A percentile compares a stretch with the other conserved stretches of the same genome.
These are phyloP conservation scores for Meloidogyne exigua DNA, from an alignment of 1,140 invertebrate genomes.

Conservation along the genomic window DNA sequence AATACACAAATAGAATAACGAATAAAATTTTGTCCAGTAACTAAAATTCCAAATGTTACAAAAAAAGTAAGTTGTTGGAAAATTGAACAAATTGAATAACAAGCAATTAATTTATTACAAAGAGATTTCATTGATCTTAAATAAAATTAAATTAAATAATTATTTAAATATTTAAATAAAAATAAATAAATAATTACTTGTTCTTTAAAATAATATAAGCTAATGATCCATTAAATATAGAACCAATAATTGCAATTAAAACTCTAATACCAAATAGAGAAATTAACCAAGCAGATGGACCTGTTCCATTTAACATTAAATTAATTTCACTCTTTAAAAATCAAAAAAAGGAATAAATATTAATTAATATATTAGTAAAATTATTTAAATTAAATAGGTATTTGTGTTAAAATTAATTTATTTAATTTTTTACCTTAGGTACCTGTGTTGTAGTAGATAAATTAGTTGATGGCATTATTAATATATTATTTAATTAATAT, in stretches of 20 bases:
- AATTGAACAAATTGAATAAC: constrained; percentile 11
- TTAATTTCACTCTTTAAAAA: not conserved
- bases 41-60: not conserved
- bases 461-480: too few species aligned
- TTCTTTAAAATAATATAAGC: not conserved
- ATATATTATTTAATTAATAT: too few species aligned
- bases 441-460: too few species aligned
- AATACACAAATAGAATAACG: constrained; percentile 5
- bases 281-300: constrained; percentile 9
- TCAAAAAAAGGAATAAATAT: not conserved
- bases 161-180: not conserved
- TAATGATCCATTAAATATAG: not conserved
- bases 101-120: constrained; percentile 21
- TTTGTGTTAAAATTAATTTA: too few species aligned
- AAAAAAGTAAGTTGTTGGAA: constrained; percentile 19
- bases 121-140: constrained; percentile 9
- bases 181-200: not conserved
- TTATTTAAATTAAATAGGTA: not conserved
- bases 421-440: too few species aligned
- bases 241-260: constrained; percentile 4
- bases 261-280: constrained; percentile 11
- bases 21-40: constrained; percentile 17
- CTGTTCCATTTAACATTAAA: constrained; percentile 8
- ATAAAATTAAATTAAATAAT: not conserved
- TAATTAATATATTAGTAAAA: not conserved